These are phyloP conservation scores for Limnephilus lunatus DNA, from an alignment of 2,888 invertebrate species.

Conservation along the genomic window DNA sequence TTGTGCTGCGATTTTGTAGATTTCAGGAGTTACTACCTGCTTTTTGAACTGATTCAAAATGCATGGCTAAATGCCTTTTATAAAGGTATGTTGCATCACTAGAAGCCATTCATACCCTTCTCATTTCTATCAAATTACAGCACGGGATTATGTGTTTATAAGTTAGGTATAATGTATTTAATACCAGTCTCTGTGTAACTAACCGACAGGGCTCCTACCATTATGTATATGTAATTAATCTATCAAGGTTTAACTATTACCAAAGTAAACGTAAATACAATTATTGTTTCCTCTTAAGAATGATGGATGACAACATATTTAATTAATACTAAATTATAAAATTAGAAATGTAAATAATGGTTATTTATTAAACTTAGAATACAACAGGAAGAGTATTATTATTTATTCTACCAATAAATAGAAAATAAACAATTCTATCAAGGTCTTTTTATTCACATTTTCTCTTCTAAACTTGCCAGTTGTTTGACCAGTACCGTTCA, in stretches of 20 bases:
- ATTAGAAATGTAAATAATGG: slow-evolving; percentile 40
- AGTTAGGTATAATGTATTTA: background rate
- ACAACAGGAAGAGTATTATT: slow-evolving; percentile 25
- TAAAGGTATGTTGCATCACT: background rate
- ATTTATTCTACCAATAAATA: slow-evolving; percentile 19
- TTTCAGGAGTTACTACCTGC: background rate
- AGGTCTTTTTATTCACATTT: background rate
- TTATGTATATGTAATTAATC: slow-evolving; percentile 16
- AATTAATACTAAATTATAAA: slow-evolving; percentile 21
- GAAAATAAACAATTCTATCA: background rate
- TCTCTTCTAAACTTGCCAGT: background rate
- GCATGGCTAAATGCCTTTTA: background rate
- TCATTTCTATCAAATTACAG: background rate
- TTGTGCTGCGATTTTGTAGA: background rate
- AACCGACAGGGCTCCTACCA: slow-evolving; percentile 19
- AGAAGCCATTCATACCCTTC: background rate
- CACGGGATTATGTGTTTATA: background rate
- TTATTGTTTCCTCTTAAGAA: slow-evolving; percentile 20
- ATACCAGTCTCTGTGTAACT: slow-evolving; percentile 22
- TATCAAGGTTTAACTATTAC: slow-evolving; percentile 38
- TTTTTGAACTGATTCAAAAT: background rate
- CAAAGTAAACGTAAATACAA: slow-evolving; percentile 20
- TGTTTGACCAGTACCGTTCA: background rate
- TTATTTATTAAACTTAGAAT: slow-evolving; percentile 44
- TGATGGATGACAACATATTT: slow-evolving; percentile 7